Conservation (phyloP, 2,888 invertebrate species). For the Hyposoter didymator region DNA sequence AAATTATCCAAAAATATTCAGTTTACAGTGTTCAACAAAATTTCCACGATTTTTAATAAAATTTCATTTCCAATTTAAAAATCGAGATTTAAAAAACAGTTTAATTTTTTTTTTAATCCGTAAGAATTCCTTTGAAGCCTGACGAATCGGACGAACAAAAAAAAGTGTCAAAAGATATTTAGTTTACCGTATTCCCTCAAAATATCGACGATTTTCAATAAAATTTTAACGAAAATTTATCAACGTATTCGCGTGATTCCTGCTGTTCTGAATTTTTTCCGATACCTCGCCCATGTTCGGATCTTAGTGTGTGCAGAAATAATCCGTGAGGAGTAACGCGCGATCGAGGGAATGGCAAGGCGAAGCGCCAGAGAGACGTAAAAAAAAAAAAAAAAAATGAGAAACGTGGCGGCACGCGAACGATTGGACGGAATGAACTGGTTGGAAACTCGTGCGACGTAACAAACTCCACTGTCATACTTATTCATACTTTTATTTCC, state of each 20-base stretch:
- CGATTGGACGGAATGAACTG: constrained; percentile 40
- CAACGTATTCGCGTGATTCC: background rate
- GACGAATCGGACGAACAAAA: no score
- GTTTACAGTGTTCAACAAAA: no score
- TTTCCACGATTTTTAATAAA: no score
- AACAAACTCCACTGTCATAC: constrained; percentile 79
- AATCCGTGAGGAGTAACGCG: constrained; percentile 10
- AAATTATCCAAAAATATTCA: no score
- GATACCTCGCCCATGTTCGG: background rate
- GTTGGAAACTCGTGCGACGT: constrained; percentile 67
- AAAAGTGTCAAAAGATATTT: no score
- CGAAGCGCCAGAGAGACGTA: background rate
- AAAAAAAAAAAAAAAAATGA: constrained; percentile 36
- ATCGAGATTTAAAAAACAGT: no score
- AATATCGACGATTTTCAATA: no score
- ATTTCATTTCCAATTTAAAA: no score
- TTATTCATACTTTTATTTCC: constrained; percentile 65
- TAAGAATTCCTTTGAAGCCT: no score
- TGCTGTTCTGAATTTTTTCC: background rate
- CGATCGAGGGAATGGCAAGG: constrained; percentile 46
- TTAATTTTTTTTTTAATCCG: no score
- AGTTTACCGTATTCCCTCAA: no score
- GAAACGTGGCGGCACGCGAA: constrained; percentile 32
- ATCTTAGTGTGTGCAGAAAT: background rate
- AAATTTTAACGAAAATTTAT: background rate